Conservation (phyloP, 2,113 vertebrate genomes). For the Melanostigma gelatinosum region DNA sequence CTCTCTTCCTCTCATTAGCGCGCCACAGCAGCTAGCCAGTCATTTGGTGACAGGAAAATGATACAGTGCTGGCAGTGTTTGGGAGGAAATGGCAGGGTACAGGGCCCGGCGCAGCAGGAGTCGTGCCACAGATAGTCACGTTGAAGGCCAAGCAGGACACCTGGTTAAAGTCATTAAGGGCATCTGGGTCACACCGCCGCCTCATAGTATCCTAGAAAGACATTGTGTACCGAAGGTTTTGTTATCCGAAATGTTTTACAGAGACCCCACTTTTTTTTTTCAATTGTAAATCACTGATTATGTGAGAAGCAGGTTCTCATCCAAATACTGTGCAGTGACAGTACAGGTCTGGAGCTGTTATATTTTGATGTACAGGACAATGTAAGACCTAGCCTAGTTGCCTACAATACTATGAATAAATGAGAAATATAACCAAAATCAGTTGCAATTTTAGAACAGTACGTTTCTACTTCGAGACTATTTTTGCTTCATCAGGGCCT, state of each 20-base stretch:
- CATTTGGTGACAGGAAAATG: slow-evolving; percentile 99
- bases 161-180: slow-evolving; percentile 74
- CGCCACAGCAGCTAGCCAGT: slow-evolving; percentile 90
- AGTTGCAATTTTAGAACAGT: background rate
- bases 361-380: background rate
- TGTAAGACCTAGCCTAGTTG: background rate
- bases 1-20: slow-evolving; percentile 92
- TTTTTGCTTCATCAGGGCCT: background rate
- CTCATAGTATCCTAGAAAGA: slow-evolving; percentile 1
- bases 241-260: background rate
- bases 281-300: background rate
- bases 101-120: slow-evolving; percentile 90
- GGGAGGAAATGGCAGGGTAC: slow-evolving; percentile 96
- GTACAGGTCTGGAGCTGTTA: background rate
- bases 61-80: slow-evolving; percentile 93
- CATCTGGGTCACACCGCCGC: slow-evolving; percentile 66
- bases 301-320: background rate
- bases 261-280: background rate
- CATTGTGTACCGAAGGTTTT: background rate
- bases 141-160: slow-evolving; percentile 85
- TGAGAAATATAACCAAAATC: background rate
- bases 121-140: slow-evolving; percentile 90
- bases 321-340: background rate
- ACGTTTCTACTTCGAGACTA: background rate
- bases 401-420: background rate